phyloP scores from a whole-genome alignment of 2,888 invertebrate species.

The Patella pellucida region DNA sequence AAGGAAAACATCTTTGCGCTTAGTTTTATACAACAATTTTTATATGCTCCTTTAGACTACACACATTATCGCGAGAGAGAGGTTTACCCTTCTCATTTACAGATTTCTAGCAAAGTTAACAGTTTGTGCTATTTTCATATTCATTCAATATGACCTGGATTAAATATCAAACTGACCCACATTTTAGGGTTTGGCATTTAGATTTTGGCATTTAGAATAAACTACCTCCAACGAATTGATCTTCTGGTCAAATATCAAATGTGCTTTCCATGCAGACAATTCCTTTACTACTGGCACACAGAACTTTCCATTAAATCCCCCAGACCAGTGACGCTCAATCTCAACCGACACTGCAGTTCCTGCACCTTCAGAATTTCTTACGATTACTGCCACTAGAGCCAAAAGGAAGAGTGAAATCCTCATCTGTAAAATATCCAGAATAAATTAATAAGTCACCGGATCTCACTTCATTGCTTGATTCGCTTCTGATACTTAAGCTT shows the following conservation, averaged over 20 bases:
- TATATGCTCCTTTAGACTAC: neutral
- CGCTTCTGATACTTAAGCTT: too few species aligned
- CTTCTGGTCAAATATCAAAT: constrained; percentile 10
- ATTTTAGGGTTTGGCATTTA: constrained; percentile 38
- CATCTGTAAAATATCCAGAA: too few species aligned
- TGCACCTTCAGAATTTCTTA: neutral
- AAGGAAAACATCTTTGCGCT: too few species aligned
- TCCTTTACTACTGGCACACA: constrained; percentile 1
- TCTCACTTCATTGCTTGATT: too few species aligned
- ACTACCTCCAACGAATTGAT: constrained; percentile 12
- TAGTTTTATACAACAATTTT: too few species aligned
- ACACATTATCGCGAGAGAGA: constrained; percentile 73
- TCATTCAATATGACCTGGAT: too few species aligned
- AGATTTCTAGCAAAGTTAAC: constrained; percentile 9
- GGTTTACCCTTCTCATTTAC: constrained; percentile 76
- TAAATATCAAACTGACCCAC: too few species aligned
- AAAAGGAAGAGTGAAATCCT: too few species aligned
- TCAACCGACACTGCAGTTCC: neutral
- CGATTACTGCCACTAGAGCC: neutral
- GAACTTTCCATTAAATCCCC: constrained; percentile 13
- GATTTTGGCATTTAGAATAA: constrained; percentile 44
- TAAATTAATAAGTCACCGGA: too few species aligned
- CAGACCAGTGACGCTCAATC: constrained; percentile 15
- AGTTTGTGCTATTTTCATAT: constrained; percentile 10
- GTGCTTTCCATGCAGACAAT: constrained; percentile 9